phyloP scores from a whole-genome alignment of 2,888 invertebrate species.

The Xylocampa areola region DNA sequence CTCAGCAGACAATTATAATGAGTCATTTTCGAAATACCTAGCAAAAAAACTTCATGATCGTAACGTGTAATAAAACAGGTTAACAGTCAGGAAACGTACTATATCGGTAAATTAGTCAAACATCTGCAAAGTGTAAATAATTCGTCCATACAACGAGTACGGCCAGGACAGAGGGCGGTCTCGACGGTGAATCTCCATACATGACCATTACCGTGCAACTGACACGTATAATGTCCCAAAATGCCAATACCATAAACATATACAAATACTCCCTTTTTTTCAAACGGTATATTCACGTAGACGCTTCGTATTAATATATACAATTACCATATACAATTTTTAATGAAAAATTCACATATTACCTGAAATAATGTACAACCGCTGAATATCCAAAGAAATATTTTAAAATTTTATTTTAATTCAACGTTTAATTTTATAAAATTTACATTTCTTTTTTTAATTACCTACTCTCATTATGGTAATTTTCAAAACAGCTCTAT shows the following conservation, averaged over 20 bases:
- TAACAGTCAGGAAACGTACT: too few species aligned
- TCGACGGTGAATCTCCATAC: slow-evolving; percentile 43
- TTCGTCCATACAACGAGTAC: slow-evolving; percentile 12
- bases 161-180: slow-evolving; percentile 39
- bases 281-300: slow-evolving; percentile 7
- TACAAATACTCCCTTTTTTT: slow-evolving; percentile 20
- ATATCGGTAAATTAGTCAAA: too few species aligned
- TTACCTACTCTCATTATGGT: slow-evolving; percentile 9
- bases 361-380: neutral
- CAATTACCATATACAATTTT: too few species aligned
- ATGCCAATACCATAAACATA: slow-evolving; percentile 50
- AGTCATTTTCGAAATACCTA: too few species aligned
- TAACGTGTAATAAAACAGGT: too few species aligned
- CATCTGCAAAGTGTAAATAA: slow-evolving; percentile 24
- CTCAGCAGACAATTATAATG: slow-evolving; percentile 29
- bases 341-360: too few species aligned
- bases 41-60: too few species aligned
- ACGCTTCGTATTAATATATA: too few species aligned
- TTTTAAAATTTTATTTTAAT: neutral
- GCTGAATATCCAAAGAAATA: slow-evolving; percentile 4
- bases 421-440: too few species aligned
- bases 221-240: slow-evolving; percentile 57
- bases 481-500: slow-evolving; percentile 11
- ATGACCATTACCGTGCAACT: slow-evolving; percentile 56
- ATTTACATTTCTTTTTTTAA: too few species aligned